Conservation (phyloP, 2,797 vertebrate species). For the Sciaenops ocellatus region DNA sequence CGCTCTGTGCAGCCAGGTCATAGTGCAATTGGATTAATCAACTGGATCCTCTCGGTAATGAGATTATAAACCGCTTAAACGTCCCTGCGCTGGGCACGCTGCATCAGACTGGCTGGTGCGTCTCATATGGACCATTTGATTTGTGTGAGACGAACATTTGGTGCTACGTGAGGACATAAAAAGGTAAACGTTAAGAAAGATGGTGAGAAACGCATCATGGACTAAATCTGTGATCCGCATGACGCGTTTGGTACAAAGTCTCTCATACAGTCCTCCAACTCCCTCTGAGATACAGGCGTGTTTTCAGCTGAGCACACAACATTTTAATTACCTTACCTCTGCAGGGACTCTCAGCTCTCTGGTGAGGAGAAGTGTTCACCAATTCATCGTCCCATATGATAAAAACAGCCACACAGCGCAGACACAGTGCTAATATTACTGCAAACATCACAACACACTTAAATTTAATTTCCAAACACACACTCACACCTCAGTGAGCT, state of each 20-base stretch:
- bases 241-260: slow-evolving; percentile 1
- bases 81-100: slow-evolving; percentile 41
- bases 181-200: neutral
- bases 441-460: slow-evolving; percentile 47
- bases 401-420: slow-evolving; percentile 64
- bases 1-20: slow-evolving; percentile 42
- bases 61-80: slow-evolving; percentile 76
- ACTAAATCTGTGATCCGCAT: slow-evolving; percentile 12
- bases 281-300: slow-evolving; percentile 56
- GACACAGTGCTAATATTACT: slow-evolving; percentile 46
- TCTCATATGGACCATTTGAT: slow-evolving; percentile 27
- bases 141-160: neutral
- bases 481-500: slow-evolving; percentile 4
- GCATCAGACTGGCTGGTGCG: slow-evolving; percentile 13
- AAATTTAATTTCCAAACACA: slow-evolving; percentile 51
- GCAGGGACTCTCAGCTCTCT: slow-evolving; percentile 71
- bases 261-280: slow-evolving; percentile 25
- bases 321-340: slow-evolving; percentile 83
- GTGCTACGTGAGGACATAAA: neutral
- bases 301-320: slow-evolving; percentile 78
- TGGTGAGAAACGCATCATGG: neutral
- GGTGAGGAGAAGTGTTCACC: slow-evolving; percentile 65
- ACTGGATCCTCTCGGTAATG: slow-evolving; percentile 71
- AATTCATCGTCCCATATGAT: slow-evolving; percentile 71
- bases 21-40: slow-evolving; percentile 83